Evolutionary conservation across 2,113 vertebrate species (phyloP), one percentile per base, ranked within the genome.

Genomic region (Lanius collurio): DNA sequence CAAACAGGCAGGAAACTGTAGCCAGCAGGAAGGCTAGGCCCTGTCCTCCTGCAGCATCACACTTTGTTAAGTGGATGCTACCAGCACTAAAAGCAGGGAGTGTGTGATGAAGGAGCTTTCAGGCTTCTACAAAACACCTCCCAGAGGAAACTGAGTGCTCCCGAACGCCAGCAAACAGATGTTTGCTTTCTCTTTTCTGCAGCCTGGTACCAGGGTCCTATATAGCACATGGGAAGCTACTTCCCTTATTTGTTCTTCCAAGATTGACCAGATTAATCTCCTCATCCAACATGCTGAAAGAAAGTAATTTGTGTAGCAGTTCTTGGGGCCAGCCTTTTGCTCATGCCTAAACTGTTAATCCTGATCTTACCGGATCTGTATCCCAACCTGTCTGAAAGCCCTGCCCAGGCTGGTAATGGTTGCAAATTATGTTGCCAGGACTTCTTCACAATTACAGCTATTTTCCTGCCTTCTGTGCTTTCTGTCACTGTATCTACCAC

Each of bases 131-230:
- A 28, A 80, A 87, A 71, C 24, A 62, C 19, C 33, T 52, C 12
- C 15, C 59, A 31, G 62, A 67, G 78, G 8, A 22, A 94, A 52
- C 19, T 8, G 78, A 62, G n/a, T 26, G 8, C 8, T 55, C 49
- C 77, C 28, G 14, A 55, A 15, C 27, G 33, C 37, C 42, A 60
- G 30, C 28, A 89, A 81, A 31, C 31, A 78, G 70, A 35, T 41
- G 69, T 59, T 81, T 79, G 56, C 90, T 92, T 93, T 95, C 65
- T 93, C 47, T 53, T 95, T 49, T 76, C 89, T 46, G 24, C 59
- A 86, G 35, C 24, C 47, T 59, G 18, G 53, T 83, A 84, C 47
- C 50, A 64, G 55, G 39, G n/a, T 59, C 31, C 68, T 82, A 68
- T 30, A 46, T 70, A 87, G 73, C 47, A 77, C 56, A 67, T 0